Conservation (phyloP, 2,113 vertebrate species). For the Haemorhous mexicanus region DNA sequence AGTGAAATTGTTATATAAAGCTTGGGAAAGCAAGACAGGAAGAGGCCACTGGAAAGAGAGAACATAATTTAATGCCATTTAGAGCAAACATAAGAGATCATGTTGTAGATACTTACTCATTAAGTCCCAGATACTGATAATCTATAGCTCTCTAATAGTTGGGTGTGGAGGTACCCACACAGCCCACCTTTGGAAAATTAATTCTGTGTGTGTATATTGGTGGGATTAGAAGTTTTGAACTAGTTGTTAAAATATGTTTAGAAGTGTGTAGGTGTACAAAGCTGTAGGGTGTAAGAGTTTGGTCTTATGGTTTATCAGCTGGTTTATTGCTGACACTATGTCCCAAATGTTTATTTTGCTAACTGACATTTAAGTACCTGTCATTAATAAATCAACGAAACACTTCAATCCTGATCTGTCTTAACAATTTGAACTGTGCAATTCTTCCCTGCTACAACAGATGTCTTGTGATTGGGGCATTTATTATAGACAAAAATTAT, state of each 20-base stretch:
- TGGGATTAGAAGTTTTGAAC: not conserved
- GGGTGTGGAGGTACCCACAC: not conserved
- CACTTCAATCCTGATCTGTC: not conserved
- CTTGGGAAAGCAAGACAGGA: not conserved
- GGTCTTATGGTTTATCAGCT: not conserved
- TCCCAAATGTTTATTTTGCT: not conserved
- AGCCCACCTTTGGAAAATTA: not conserved
- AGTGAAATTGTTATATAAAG: not conserved
- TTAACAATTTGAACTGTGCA: not conserved
- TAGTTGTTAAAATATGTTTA: not conserved
- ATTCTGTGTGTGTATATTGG: rapidly evolving
- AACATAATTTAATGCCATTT: not conserved
- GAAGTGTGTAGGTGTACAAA: not conserved
- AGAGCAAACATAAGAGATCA: not conserved
- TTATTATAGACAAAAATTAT: not conserved
- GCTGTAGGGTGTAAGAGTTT: not conserved
- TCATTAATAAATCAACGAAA: not conserved
- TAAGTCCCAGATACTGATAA: not conserved
- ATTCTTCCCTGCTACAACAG: not conserved
- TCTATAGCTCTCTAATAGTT: not conserved
- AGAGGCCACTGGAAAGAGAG: not conserved
- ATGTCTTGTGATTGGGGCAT: not conserved
- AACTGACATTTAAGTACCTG: not conserved
- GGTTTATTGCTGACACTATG: not conserved
- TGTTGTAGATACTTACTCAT: not conserved